A percentile compares a stretch with the other conserved stretches of the same genome.
These are phyloP conservation scores for Acrocephalus scirpaceus DNA, from an alignment of 2,797 vertebrate species.

Conservation along the genomic window DNA sequence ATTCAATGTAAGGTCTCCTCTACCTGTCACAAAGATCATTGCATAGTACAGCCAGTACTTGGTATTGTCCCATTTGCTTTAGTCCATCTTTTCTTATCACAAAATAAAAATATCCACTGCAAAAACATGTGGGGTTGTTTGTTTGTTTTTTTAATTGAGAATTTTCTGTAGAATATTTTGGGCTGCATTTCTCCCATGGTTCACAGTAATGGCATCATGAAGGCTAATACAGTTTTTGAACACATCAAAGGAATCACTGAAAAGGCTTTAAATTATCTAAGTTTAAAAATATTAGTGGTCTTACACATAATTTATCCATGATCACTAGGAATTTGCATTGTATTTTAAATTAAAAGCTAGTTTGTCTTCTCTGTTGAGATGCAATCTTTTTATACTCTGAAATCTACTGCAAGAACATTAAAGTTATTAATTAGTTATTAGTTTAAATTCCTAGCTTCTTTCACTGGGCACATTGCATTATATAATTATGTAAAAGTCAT, in stretches of 20 bases:
- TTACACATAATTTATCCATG: not conserved
- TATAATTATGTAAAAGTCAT: conserved; percentile 45
- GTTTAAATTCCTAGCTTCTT: conserved; percentile 47
- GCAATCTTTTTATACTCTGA: conserved; percentile 5
- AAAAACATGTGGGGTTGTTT: not conserved
- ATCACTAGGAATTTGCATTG: not conserved
- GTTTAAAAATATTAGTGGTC: not conserved
- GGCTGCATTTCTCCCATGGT: not conserved
- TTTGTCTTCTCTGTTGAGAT: conserved; percentile 1
- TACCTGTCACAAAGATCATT: not conserved
- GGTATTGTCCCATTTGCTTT: not conserved
- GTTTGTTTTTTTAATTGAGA: not conserved
- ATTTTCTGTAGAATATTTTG: not conserved
- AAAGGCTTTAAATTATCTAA: conserved; percentile 15
- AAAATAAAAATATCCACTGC: not conserved
- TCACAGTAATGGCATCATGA: not conserved
- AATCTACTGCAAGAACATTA: conserved; percentile 28
- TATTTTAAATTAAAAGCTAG: conserved; percentile 45
- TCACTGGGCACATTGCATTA: not conserved
- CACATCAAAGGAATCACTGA: not conserved
- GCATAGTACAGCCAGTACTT: not conserved
- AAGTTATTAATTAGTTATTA: conserved; percentile 36
- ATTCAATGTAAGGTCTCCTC: not conserved
- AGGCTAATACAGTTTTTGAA: not conserved
- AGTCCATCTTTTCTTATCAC: not conserved